Evolutionary conservation across 2,113 vertebrate genomes (phyloP).

Genomic region (Misgurnus anguillicaudatus): DNA sequence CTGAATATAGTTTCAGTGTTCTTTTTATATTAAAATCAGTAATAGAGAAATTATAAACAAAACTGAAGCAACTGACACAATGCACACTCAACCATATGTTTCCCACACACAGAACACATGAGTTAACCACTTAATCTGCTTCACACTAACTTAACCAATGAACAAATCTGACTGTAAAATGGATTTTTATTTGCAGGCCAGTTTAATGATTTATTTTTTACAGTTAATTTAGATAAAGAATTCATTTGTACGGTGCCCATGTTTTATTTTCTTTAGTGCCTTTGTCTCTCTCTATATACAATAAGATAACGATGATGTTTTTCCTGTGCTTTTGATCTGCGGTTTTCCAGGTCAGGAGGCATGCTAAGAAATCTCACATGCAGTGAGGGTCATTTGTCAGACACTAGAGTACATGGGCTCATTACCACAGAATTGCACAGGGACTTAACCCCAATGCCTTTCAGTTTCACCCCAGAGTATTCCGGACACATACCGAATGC

Average conservation of each 20-base stretch:
- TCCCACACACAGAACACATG: too few relatives aligned
- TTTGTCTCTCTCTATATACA: conserved; percentile 7
- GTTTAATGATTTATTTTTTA: too few relatives aligned
- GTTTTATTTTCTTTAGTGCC: conserved; percentile 37
- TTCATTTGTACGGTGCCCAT: too few relatives aligned
- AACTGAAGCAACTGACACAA: not conserved
- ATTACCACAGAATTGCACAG: conserved; percentile 33
- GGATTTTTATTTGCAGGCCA: too few relatives aligned
- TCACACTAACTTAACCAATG: too few relatives aligned
- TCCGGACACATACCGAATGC: not conserved
- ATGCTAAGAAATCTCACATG: conserved; percentile 16
- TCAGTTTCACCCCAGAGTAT: not conserved
- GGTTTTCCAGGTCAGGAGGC: conserved; percentile 34
- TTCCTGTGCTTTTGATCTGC: conserved; percentile 27
- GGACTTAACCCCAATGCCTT: conserved; percentile 1
- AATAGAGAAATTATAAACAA: not conserved
- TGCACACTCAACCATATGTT: too few relatives aligned
- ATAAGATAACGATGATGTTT: conserved; percentile 28
- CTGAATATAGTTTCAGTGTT: not conserved
- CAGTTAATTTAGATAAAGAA: too few relatives aligned
- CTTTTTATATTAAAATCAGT: too few relatives aligned
- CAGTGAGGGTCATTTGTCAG: conserved; percentile 40
- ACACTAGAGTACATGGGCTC: conserved; percentile 33
- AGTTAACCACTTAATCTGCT: too few relatives aligned
- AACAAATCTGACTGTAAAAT: too few relatives aligned